These are phyloP conservation scores for Aricia artaxerxes DNA, from an alignment of 2,888 invertebrate species.

Conservation along the genomic window DNA sequence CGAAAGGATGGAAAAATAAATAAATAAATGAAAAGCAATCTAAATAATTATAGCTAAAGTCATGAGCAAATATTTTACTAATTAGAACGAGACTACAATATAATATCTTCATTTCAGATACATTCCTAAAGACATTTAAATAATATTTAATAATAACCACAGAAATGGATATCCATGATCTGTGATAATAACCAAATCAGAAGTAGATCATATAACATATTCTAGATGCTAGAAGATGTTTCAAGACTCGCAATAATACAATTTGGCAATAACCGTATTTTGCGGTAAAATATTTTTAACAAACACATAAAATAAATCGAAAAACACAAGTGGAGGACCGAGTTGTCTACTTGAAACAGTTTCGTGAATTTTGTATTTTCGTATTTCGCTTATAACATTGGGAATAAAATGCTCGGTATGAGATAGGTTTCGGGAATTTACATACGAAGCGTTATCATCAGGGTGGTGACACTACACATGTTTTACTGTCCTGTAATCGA, in stretches of 20 bases:
- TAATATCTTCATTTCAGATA: too few species aligned
- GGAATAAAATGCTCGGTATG: not conserved
- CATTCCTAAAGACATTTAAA: too few species aligned
- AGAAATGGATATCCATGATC: too few species aligned
- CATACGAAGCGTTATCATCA: not conserved
- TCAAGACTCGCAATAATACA: not conserved
- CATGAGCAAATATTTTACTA: too few species aligned
- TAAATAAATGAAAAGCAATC: too few species aligned
- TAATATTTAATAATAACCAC: too few species aligned
- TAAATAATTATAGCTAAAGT: too few species aligned
- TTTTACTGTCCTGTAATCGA: not conserved
- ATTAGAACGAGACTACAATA: too few species aligned
- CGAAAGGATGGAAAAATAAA: too few species aligned
- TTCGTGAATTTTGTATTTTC: slow-evolving; percentile 23
- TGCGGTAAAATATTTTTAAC: not conserved
- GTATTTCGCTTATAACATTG: slow-evolving; percentile 49
- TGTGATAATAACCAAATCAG: too few species aligned
- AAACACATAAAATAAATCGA: slow-evolving; percentile 10
- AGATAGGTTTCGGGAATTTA: not conserved
- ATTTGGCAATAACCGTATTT: not conserved
- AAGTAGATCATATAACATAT: not conserved
- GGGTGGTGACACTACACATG: not conserved
- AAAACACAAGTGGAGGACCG: not conserved
- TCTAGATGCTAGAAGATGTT: not conserved
- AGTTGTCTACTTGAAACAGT: slow-evolving; percentile 8